These are phyloP conservation scores for Erebia epiphron DNA, from an alignment of 2,888 invertebrate species.

Conservation along the genomic window DNA sequence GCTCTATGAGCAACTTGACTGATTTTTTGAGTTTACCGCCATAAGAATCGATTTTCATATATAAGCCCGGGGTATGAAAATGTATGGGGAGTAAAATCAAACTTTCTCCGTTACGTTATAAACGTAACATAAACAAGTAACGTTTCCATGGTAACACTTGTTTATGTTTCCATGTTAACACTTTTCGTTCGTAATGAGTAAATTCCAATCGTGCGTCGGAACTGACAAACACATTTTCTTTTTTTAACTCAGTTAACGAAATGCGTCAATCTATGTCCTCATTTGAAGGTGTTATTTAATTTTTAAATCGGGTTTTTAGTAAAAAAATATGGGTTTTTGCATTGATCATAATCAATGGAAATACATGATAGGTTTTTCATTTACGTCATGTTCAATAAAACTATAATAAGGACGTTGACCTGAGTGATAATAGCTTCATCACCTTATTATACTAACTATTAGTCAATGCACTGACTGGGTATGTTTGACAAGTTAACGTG, in stretches of 20 bases:
- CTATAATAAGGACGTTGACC: background rate
- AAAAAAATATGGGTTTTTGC: background rate
- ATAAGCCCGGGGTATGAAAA: too few relatives aligned
- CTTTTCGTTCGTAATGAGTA: too few relatives aligned
- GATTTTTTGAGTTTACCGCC: too few relatives aligned
- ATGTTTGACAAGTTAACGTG: background rate
- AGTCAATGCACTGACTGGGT: constrained; percentile 4
- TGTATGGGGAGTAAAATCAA: too few relatives aligned
- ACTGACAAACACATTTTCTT: too few relatives aligned
- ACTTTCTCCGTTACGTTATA: too few relatives aligned
- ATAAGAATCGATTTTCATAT: too few relatives aligned
- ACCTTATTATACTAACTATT: background rate
- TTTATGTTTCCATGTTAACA: too few relatives aligned
- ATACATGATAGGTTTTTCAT: background rate
- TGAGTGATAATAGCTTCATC: background rate
- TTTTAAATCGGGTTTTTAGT: background rate
- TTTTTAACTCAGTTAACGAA: background rate
- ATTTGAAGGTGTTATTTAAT: background rate
- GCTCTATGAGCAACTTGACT: too few relatives aligned
- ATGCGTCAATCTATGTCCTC: background rate
- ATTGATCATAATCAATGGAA: background rate
- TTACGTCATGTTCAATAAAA: background rate
- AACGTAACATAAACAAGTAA: too few relatives aligned
- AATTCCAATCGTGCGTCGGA: too few relatives aligned
- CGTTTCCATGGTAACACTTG: too few relatives aligned